A percentile compares a stretch with the other conserved stretches of the same genome.
phyloP scores from a whole-genome alignment of 2,797 vertebrate genomes.

The Erethizon dorsatum region DNA sequence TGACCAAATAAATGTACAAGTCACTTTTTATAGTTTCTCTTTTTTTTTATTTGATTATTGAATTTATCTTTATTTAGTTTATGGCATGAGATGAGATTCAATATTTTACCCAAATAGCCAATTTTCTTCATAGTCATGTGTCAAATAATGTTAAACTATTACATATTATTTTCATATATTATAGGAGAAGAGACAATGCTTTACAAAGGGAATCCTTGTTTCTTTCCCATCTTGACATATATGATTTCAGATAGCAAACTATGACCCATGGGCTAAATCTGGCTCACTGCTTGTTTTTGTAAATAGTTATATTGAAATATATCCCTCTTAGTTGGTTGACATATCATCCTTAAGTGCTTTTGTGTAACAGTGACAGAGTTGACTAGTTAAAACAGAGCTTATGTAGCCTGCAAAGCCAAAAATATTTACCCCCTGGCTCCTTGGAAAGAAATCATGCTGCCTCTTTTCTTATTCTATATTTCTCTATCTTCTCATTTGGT shows the following conservation, averaged over 20 bases:
- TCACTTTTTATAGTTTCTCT: background rate
- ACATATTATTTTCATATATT: background rate
- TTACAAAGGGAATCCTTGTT: background rate
- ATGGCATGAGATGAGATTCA: background rate
- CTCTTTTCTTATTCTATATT: background rate
- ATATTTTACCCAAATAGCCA: background rate
- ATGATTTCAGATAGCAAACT: background rate
- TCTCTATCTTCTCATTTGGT: background rate
- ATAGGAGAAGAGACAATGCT: background rate
- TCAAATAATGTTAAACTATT: background rate
- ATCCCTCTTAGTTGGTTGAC: background rate
- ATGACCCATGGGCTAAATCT: background rate
- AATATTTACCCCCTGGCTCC: background rate
- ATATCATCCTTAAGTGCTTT: background rate
- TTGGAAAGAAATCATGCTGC: background rate
- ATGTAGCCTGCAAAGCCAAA: background rate
- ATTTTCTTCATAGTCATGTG: background rate
- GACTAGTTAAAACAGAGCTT: background rate
- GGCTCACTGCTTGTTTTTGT: background rate
- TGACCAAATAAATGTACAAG: constrained; percentile 9
- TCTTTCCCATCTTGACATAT: background rate
- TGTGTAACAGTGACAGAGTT: background rate
- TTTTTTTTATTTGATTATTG: background rate
- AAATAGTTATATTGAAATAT: background rate
- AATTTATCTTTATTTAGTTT: constrained; percentile 1